A percentile compares a stretch with the other conserved stretches of the same genome.
phyloP scores from a whole-genome alignment of 2,797 vertebrate species.

The Cossypha caffra region DNA sequence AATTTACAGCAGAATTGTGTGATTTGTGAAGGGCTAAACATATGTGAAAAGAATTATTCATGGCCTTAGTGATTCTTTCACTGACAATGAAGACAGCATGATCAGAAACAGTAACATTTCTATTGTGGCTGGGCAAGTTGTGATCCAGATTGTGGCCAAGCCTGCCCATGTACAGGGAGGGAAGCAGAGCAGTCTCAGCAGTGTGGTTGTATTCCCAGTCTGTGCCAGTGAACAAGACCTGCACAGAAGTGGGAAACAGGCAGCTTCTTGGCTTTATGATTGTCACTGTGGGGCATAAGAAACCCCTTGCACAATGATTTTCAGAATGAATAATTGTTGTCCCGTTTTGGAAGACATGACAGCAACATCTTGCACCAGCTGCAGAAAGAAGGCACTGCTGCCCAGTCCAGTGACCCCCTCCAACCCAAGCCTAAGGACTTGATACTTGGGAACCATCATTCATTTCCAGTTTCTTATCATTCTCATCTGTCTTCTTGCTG shows the following conservation, averaged over 20 bases:
- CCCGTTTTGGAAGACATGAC: accelerated
- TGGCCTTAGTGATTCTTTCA: neutral
- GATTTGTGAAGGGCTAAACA: neutral
- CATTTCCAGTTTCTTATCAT: neutral
- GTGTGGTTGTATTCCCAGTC: accelerated
- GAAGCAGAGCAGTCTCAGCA: neutral
- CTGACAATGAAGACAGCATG: neutral
- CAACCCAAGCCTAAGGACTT: neutral
- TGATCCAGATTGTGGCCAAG: neutral
- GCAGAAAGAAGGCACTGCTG: neutral
- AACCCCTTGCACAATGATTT: neutral
- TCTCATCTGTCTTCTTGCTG: neutral
- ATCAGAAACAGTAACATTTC: neutral
- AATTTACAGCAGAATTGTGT: neutral
- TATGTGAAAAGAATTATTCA: neutral
- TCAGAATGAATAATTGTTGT: neutral
- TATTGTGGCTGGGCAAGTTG: neutral
- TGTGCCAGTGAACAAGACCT: neutral
- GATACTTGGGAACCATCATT: neutral
- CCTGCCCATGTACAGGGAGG: neutral
- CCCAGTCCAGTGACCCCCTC: accelerated
- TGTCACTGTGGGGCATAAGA: neutral
- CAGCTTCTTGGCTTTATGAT: neutral
- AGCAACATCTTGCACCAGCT: neutral
- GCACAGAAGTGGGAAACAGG: neutral